A percentile compares a stretch with the other conserved stretches of the same genome.
phyloP scores from a whole-genome alignment of 2,113 vertebrate genomes.

The Pangasianodon hypophthalmus region DNA sequence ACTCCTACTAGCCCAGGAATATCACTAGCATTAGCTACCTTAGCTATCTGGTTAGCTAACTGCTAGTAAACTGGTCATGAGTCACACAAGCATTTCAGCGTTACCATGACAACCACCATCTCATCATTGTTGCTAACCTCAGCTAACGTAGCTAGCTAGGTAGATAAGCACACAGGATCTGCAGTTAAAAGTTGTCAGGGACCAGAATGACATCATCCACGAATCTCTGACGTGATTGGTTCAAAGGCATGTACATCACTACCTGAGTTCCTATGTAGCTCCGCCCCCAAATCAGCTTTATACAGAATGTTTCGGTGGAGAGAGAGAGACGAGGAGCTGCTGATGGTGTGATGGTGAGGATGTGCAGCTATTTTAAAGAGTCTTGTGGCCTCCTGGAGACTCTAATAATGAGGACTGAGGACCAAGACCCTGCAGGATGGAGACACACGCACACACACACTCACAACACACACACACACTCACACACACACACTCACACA shows the following conservation, averaged over 20 bases:
- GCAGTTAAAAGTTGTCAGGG: too few relatives aligned
- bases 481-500: slow-evolving; percentile 1
- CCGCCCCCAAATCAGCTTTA: background rate
- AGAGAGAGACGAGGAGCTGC: background rate
- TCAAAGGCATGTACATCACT: background rate
- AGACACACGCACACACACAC: slow-evolving; percentile 18
- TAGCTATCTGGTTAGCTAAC: background rate
- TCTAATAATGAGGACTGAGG: slow-evolving; percentile 36
- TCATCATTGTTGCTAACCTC: background rate
- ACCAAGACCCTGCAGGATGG: slow-evolving; percentile 9
- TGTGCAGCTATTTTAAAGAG: slow-evolving; percentile 26
- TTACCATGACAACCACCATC: background rate
- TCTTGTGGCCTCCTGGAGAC: slow-evolving; percentile 3
- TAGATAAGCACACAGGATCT: too few relatives aligned
- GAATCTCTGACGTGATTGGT: too few relatives aligned
- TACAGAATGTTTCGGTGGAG: background rate
- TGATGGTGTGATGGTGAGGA: background rate
- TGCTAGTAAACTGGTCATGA: background rate
- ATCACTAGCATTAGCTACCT: background rate
- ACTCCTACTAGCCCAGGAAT: background rate
- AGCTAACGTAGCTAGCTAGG: too few relatives aligned
- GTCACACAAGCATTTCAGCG: background rate
- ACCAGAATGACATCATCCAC: too few relatives aligned
- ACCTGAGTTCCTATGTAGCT: background rate
- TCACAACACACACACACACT: slow-evolving; percentile 7